phyloP scores from a whole-genome alignment of 2,113 vertebrate genomes.

The Beaufortia kweichowensis region DNA sequence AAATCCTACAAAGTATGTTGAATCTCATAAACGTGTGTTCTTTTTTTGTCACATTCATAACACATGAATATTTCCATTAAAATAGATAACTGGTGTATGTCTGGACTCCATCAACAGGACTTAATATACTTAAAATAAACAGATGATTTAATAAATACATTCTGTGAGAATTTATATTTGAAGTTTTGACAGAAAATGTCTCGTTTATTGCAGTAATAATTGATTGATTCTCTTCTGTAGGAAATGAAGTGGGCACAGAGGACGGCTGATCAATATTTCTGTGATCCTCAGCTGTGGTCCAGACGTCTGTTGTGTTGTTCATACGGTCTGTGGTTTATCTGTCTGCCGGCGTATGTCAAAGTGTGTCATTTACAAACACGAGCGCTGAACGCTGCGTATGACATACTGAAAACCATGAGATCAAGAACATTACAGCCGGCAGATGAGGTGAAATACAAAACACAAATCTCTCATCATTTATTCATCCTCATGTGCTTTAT shows the following conservation, averaged over 20 bases:
- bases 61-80: too few relatives aligned
- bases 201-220: too few relatives aligned
- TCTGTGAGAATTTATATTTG: too few relatives aligned
- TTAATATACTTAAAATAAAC: too few relatives aligned
- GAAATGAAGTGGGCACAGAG: conserved; percentile 94
- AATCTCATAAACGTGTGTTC: too few relatives aligned
- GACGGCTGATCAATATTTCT: conserved; percentile 84
- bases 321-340: conserved; percentile 97
- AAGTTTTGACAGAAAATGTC: too few relatives aligned
- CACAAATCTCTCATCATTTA: not conserved
- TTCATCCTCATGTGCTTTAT: too few relatives aligned
- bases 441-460: conserved; percentile 80
- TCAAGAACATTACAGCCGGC: conserved; percentile 85
- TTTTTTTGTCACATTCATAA: too few relatives aligned
- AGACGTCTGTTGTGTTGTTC: conserved; percentile 93
- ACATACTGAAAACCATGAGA: conserved; percentile 89
- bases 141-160: too few relatives aligned
- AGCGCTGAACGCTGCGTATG: conserved; percentile 89
- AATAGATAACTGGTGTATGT: too few relatives aligned
- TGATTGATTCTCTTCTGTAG: conserved; percentile 60
- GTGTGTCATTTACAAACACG: conserved; percentile 83
- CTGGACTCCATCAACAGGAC: too few relatives aligned
- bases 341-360: conserved; percentile 85
- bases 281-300: conserved; percentile 86
- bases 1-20: too few relatives aligned